Conservation (phyloP, 2,797 vertebrate genomes). For the Nyctalus aviator region DNA sequence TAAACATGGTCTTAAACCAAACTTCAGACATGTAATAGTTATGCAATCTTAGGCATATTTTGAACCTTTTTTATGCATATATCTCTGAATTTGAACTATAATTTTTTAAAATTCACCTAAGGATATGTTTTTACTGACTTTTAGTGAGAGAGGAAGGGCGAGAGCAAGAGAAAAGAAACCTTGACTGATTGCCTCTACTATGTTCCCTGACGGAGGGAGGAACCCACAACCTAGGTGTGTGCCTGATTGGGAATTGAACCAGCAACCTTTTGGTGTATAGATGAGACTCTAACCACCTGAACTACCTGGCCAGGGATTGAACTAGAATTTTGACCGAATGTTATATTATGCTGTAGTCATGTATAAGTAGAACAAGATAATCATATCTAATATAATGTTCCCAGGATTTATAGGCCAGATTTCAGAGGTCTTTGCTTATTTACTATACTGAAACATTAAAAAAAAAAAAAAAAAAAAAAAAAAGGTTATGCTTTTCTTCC, state of each 20-base stretch:
- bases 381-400: background rate
- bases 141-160: background rate
- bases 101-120: background rate
- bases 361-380: background rate
- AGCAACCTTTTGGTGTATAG: background rate
- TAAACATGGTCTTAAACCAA: background rate
- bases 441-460: background rate
- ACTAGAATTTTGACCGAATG: background rate
- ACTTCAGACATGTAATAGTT: background rate
- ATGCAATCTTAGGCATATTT: background rate
- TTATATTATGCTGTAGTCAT: background rate
- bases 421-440: background rate
- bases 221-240: background rate
- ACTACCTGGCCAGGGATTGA: background rate
- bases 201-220: background rate
- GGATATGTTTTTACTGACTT: background rate
- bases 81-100: background rate
- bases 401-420: background rate
- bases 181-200: background rate
- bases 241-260: background rate
- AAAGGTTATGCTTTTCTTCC: background rate
- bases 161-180: background rate
- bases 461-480: no score
- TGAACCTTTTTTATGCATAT: background rate
- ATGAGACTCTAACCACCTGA: background rate